These are phyloP conservation scores for Meleagris gallopavo DNA, from an alignment of 2,113 vertebrate species.

Conservation along the genomic window DNA sequence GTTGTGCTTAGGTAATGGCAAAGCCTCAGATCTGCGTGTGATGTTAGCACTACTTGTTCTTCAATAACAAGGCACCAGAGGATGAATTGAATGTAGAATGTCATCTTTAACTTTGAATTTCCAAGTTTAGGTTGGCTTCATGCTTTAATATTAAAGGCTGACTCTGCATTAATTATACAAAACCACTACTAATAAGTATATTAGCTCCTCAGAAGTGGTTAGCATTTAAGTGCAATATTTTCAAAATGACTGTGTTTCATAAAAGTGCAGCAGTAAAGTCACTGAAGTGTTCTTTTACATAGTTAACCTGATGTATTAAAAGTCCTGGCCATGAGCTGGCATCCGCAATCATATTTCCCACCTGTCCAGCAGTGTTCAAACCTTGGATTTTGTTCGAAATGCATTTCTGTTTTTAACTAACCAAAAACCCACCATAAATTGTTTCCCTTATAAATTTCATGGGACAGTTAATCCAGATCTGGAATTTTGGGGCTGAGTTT, in stretches of 20 bases:
- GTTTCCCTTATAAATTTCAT: constrained; percentile 36
- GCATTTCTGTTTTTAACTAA: constrained; percentile 35
- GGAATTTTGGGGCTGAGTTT: constrained; percentile 26
- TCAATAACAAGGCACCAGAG: constrained; percentile 55
- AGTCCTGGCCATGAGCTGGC: neutral
- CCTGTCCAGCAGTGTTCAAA: constrained; percentile 41
- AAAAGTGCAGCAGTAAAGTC: neutral
- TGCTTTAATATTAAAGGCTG: constrained; percentile 21
- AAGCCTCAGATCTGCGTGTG: constrained; percentile 56
- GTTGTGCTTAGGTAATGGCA: constrained; percentile 69
- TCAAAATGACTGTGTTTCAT: neutral
- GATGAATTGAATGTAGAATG: constrained; percentile 50
- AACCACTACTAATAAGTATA: neutral
- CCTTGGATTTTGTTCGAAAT: constrained; percentile 12
- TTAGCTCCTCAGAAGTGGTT: neutral
- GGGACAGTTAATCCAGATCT: constrained; percentile 26
- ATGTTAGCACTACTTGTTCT: constrained; percentile 64
- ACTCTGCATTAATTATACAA: constrained; percentile 13
- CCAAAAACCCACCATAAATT: neutral
- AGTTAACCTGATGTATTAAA: constrained; percentile 1
- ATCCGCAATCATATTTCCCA: constrained; percentile 11
- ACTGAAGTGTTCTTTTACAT: neutral
- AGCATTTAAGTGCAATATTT: neutral
- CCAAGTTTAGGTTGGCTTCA: constrained; percentile 27
- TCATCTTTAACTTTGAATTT: constrained; percentile 52